Conservation (phyloP, 2,113 vertebrate species). For the Hucho hucho region DNA sequence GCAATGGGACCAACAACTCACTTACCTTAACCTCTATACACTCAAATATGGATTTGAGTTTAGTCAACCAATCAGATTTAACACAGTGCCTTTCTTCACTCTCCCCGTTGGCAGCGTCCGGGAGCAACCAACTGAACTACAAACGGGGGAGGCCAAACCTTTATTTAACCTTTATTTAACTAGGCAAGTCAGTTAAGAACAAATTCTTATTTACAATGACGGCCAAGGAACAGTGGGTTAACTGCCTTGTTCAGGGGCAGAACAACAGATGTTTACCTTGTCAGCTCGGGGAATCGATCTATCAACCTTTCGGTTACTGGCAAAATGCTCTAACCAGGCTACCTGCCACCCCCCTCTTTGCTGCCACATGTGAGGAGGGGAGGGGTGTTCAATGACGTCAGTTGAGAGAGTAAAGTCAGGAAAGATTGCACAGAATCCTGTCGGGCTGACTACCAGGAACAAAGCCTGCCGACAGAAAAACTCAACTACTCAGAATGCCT, state of each 20-base stretch:
- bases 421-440: constrained; percentile 2
- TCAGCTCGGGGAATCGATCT: no score
- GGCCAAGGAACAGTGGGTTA: no score
- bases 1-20: constrained; percentile 8
- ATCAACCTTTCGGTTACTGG: no score
- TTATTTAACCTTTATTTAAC: no score
- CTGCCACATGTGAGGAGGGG: neutral
- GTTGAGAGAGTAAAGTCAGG: neutral
- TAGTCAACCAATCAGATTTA: neutral
- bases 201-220: no score
- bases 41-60: neutral
- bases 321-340: no score
- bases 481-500: constrained; percentile 4
- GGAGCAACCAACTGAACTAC: neutral
- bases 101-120: neutral
- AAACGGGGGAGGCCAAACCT: neutral
- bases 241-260: no score
- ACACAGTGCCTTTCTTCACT: neutral
- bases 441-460: constrained; percentile 1
- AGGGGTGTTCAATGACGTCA: neutral
- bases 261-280: no score
- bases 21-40: neutral
- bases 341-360: neutral
- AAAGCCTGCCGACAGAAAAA: constrained; percentile 2
- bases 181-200: no score